These are phyloP conservation scores for Gonioctena quinquepunctata DNA, from an alignment of 1,140 invertebrate genomes.

Conservation along the genomic window DNA sequence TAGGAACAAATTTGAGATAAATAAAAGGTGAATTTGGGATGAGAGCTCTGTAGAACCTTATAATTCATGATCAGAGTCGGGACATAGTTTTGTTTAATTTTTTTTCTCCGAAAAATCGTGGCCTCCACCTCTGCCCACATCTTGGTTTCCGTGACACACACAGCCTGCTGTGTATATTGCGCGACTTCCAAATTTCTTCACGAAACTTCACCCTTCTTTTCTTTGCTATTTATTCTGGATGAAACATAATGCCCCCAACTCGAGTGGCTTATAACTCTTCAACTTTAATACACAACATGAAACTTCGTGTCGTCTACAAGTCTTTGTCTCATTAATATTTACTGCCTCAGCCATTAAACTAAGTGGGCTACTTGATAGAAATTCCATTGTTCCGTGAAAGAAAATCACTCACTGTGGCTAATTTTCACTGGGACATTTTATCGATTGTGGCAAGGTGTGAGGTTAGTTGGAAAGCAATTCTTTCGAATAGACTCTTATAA, in stretches of 20 bases:
- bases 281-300: constrained; percentile 18
- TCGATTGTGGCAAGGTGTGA: neutral
- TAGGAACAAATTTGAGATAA: too few relatives aligned
- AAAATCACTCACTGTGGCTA: neutral
- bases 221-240: constrained; percentile 21
- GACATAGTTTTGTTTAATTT: too few relatives aligned
- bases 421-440: neutral
- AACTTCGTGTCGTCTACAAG: constrained; percentile 11
- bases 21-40: too few relatives aligned
- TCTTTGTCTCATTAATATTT: constrained; percentile 14
- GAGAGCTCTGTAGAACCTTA: too few relatives aligned
- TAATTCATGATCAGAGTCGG: too few relatives aligned
- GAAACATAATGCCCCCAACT: constrained; percentile 22
- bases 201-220: constrained; percentile 18
- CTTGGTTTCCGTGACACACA: neutral
- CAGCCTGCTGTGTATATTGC: constrained; percentile 24
- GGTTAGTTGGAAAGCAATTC: neutral
- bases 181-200: constrained; percentile 25
- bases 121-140: neutral
- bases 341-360: constrained; percentile 1
- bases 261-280: constrained; percentile 25
- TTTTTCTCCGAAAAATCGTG: too few relatives aligned
- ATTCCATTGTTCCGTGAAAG: neutral
- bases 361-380: neutral
- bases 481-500: too few relatives aligned